Conservation (phyloP, 2,888 invertebrate genomes). For the Thelaira solivaga region DNA sequence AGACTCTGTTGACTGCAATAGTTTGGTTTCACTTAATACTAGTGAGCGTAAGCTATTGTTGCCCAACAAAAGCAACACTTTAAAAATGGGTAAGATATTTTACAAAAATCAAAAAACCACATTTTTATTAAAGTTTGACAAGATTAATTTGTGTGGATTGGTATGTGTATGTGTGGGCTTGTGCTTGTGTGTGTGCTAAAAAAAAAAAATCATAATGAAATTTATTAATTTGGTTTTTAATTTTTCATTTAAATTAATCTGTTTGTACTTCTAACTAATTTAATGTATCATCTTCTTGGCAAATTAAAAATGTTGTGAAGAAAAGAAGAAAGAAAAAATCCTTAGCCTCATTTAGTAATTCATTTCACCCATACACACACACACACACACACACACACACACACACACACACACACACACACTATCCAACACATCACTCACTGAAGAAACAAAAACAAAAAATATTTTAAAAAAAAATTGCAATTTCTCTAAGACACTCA, state of each 20-base stretch:
- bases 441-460: not conserved
- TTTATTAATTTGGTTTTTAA: too few relatives aligned
- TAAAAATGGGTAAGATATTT: constrained; percentile 76
- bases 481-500: constrained; percentile 36
- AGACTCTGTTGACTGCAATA: constrained; percentile 76
- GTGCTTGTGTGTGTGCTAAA: not conserved
- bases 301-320: constrained; percentile 21
- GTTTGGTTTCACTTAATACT: constrained; percentile 73
- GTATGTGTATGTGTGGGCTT: constrained; percentile 7
- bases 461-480: constrained; percentile 36
- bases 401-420: constrained; percentile 24
- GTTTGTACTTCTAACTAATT: too few relatives aligned
- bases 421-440: not conserved
- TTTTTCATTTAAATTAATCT: too few relatives aligned
- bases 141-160: not conserved
- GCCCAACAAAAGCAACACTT: constrained; percentile 73
- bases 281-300: too few relatives aligned
- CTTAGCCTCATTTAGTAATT: constrained; percentile 30
- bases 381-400: constrained; percentile 4
- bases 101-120: constrained; percentile 12
- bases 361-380: constrained; percentile 16
- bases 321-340: constrained; percentile 14
- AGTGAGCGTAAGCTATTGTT: constrained; percentile 74
- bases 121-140: constrained; percentile 41
- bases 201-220: too few relatives aligned